Conservation (phyloP, 2,888 invertebrate genomes). For the Cheilosia impressa region DNA sequence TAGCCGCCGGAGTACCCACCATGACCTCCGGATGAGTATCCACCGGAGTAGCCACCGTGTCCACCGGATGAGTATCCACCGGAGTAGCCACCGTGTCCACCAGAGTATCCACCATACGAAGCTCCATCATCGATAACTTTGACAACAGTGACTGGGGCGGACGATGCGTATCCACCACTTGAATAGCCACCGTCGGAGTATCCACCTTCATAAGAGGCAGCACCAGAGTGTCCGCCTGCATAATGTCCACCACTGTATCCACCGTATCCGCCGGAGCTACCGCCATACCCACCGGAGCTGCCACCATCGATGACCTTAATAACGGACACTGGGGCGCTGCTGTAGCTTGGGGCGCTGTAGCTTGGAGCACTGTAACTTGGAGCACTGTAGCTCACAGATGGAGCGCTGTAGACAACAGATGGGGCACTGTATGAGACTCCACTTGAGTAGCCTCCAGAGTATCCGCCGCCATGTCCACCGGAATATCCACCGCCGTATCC, state of each 20-base stretch:
- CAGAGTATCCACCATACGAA: constrained; percentile 38
- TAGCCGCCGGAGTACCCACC: constrained; percentile 63
- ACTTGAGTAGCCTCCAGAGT: constrained; percentile 27
- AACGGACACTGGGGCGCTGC: constrained; percentile 33
- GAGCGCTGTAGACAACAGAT: constrained; percentile 7
- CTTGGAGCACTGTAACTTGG: constrained; percentile 15
- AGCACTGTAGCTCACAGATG: constrained; percentile 9
- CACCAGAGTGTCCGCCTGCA: constrained; percentile 9
- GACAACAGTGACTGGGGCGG: constrained; percentile 49
- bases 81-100: constrained; percentile 25
- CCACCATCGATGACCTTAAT: constrained; percentile 46
- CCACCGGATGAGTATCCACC: constrained; percentile 66
- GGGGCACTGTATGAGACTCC: constrained; percentile 28
- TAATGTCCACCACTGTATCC: constrained; percentile 30
- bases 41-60: constrained; percentile 60
- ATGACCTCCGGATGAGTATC: constrained; percentile 58
- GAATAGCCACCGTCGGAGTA: constrained; percentile 36
- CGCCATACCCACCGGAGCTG: constrained; percentile 26
- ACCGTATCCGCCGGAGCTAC: constrained; percentile 30
- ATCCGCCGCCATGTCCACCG: constrained; percentile 30
- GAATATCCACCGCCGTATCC: constrained; percentile 8
- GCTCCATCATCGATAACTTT: constrained; percentile 42
- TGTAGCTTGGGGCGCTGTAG: constrained; percentile 25
- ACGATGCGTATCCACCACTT: constrained; percentile 22
- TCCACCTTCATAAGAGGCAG: constrained; percentile 14